Evolutionary conservation across 2,113 vertebrate species (phyloP).

Genomic region (Pionites leucogaster): DNA sequence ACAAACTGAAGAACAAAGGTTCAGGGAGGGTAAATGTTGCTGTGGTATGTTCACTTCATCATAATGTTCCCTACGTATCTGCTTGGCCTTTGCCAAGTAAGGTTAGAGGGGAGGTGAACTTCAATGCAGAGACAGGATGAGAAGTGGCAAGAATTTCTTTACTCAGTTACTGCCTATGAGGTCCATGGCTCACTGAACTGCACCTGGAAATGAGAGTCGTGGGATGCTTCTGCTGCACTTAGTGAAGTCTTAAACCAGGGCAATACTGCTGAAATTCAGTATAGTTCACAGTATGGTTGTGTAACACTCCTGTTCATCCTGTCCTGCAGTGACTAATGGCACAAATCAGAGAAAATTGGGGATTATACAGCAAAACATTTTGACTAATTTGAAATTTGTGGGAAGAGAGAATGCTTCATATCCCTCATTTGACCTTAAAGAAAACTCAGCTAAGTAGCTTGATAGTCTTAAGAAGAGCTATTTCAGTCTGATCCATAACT

Average conservation of each 20-base stretch:
- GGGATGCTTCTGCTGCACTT: neutral
- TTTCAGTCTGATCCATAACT: neutral
- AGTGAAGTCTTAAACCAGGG: neutral
- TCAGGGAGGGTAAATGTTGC: neutral
- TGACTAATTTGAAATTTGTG: neutral
- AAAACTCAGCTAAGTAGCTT: neutral
- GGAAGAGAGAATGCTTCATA: neutral
- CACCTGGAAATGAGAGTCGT: neutral
- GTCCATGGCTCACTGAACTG: fast-evolving
- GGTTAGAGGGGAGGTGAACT: neutral
- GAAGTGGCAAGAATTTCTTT: neutral
- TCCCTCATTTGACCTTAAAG: neutral
- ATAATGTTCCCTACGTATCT: neutral
- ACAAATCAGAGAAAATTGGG: neutral
- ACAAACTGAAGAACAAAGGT: neutral
- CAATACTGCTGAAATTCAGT: neutral
- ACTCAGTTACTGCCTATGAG: neutral
- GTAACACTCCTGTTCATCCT: neutral
- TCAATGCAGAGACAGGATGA: neutral
- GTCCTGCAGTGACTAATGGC: neutral
- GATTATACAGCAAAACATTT: neutral
- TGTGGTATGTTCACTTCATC: neutral
- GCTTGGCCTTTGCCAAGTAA: neutral
- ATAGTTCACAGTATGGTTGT: neutral
- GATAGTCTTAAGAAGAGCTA: neutral